A percentile compares a stretch with the other conserved stretches of the same genome.
phyloP scores from a whole-genome alignment of 2,797 vertebrate species.

The Semotilus atromaculatus region DNA sequence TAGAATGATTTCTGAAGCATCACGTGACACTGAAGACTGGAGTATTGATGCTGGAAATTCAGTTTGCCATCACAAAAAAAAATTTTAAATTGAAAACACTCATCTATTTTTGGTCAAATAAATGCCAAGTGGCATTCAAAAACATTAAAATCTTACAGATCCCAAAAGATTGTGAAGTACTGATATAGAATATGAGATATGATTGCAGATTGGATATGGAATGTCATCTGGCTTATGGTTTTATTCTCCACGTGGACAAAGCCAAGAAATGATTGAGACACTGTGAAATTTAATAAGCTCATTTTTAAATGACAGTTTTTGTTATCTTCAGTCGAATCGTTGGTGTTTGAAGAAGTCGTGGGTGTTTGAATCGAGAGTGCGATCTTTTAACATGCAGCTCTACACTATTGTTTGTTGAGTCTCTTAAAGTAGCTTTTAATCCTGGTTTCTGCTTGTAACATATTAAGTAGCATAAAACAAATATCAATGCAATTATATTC shows the following conservation, averaged over 20 bases:
- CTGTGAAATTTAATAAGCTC: not conserved
- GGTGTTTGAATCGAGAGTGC: too few species aligned
- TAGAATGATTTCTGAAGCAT: not conserved
- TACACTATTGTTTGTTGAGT: not conserved
- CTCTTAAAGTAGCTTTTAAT: not conserved
- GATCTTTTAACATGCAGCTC: too few species aligned
- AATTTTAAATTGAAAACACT: not conserved
- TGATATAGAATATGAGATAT: not conserved
- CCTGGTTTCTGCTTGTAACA: not conserved
- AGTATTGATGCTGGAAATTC: too few species aligned
- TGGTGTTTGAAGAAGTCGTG: too few species aligned
- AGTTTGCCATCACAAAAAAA: not conserved
- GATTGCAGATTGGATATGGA: not conserved
- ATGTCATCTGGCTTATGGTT: not conserved
- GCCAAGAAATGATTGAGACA: not conserved
- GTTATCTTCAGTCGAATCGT: too few species aligned
- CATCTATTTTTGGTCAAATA: too few species aligned
- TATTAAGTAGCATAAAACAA: not conserved
- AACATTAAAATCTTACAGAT: too few species aligned
- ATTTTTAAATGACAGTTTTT: too few species aligned
- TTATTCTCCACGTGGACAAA: not conserved
- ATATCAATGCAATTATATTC: not conserved
- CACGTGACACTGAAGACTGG: not conserved
- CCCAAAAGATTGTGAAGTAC: not conserved
- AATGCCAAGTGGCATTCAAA: too few species aligned